Percentiles rank a stretch among this genome's conserved stretches.
Conservation (phyloP, 2,797 vertebrate genomes). For the Pseudomugil gertrudae region DNA sequence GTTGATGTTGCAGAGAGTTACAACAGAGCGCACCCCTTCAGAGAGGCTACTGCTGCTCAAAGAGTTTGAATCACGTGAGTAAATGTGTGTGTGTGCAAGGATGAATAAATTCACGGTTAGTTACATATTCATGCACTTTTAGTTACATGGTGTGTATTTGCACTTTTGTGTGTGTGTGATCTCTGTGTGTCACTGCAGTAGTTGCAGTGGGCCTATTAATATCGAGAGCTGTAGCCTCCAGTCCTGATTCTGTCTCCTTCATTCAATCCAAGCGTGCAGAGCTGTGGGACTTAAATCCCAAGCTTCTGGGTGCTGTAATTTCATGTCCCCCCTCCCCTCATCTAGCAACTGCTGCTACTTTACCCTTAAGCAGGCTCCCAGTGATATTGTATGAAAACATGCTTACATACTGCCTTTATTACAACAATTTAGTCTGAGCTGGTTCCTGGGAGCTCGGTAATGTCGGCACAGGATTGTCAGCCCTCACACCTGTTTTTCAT, state of each 20-base stretch:
- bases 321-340: conserved; percentile 42
- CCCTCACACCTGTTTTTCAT: conserved; percentile 53
- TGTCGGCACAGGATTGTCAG: conserved; percentile 55
- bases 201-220: conserved; percentile 61
- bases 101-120: conserved; percentile 33
- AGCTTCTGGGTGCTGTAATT: conserved; percentile 65
- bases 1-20: conserved; percentile 72
- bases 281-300: conserved; percentile 67
- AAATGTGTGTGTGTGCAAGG: conserved; percentile 8
- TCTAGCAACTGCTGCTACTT: conserved; percentile 35
- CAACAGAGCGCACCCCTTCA: conserved; percentile 79
- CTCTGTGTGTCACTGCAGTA: conserved; percentile 43
- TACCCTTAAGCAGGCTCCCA: conserved; percentile 35
- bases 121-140: conserved; percentile 58
- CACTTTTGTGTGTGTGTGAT: conserved; percentile 4
- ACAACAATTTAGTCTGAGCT: conserved; percentile 27
- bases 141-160: conserved; percentile 49
- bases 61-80: conserved; percentile 86
- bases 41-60: conserved; percentile 79
- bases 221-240: conserved; percentile 60
- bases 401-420: background rate
- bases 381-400: conserved; percentile 2
- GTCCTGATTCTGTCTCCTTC: conserved; percentile 64
- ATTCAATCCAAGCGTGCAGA: conserved; percentile 55
- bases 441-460: conserved; percentile 38